Evolutionary conservation across 2,797 vertebrate genomes (phyloP).

Genomic region (Micromesistius poutassou): DNA sequence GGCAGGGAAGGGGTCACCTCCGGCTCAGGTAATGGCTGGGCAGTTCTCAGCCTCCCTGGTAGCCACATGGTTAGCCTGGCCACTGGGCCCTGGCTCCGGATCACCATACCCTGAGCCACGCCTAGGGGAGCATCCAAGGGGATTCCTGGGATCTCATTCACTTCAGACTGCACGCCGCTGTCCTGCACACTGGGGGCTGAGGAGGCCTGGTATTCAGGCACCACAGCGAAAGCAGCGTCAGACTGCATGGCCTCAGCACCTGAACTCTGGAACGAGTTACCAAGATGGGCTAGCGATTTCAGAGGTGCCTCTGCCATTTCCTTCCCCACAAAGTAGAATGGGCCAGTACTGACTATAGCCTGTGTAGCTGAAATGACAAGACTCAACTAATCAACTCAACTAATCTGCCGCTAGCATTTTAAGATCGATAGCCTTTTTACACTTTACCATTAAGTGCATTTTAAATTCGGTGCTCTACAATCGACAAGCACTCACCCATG

Average conservation of each 20-base stretch:
- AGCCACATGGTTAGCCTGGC: conserved; percentile 47
- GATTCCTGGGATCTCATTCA: not conserved
- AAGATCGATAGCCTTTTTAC: not conserved
- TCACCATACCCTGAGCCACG: conserved; percentile 25
- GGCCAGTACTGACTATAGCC: conserved; percentile 50
- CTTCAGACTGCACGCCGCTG: not conserved
- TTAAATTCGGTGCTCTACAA: too few species aligned
- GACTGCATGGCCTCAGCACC: not conserved
- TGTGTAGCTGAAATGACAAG: conserved; percentile 43
- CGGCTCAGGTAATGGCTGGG: conserved; percentile 9
- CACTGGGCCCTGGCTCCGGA: conserved; percentile 40
- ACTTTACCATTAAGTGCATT: not conserved
- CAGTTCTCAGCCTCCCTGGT: conserved; percentile 37
- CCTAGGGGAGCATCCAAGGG: conserved; percentile 3
- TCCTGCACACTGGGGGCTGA: not conserved
- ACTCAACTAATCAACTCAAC: not conserved
- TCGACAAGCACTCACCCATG: conserved; percentile 41
- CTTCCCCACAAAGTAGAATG: conserved; percentile 43
- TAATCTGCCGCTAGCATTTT: not conserved
- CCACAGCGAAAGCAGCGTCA: not conserved
- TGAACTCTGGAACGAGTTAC: not conserved
- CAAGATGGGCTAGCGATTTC: not conserved
- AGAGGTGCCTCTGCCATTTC: not conserved
- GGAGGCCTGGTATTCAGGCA: not conserved
- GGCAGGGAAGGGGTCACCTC: fast-evolving